Evolutionary conservation across 2,113 vertebrate species (phyloP), one percentile per base, ranked within the genome.

Genomic region (Pelusios castaneus): DNA sequence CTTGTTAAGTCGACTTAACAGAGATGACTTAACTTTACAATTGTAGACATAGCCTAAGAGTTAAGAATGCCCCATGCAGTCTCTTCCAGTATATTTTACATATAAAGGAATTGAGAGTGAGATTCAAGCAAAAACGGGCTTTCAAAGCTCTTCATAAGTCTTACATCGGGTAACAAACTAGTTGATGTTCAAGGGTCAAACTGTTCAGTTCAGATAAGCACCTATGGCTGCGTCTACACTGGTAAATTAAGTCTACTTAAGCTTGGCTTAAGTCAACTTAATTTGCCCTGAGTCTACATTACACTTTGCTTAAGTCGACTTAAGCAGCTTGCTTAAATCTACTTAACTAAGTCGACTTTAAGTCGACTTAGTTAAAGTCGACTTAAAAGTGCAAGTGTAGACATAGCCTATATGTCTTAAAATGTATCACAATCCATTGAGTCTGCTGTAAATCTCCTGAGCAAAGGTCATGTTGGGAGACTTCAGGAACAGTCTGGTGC

Each of bases 61-160:
- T 43, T 43, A 45, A 93, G 87, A 80, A 87, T 63, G 90, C 94
- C 31, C 8, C 87, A 80, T 91, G 76, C 27, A 77, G 29, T 54
- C 54, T 81, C 1, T 56, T 58, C 54, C 70, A 90, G 78, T n/a
- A 94, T 93, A 95, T 60, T 21, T 67, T 83, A 43, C 82, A 41
- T 94, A 89, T 91, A 94, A 94, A 91, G 95, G 83, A 86, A 86
- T 82, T 94, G 92, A 96, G 77, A 86, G 80, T 94, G 92, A 96
- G 77, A 94, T 54, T 92, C 91, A 91, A 54, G 21, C 93, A 9
- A 13, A 34, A 4, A 60, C 29, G 85, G 51, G 38, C 87, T 95
- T 93, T 84, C 80, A 91, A 87, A 92, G 96, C 77, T 93, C 89
- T 95, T 11, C 31, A 82, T 95, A 97, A 97, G 96, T 96, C 87